These are phyloP conservation scores for Gnatocerus cornutus DNA, from an alignment of 2,888 invertebrate species.

Conservation along the genomic window DNA sequence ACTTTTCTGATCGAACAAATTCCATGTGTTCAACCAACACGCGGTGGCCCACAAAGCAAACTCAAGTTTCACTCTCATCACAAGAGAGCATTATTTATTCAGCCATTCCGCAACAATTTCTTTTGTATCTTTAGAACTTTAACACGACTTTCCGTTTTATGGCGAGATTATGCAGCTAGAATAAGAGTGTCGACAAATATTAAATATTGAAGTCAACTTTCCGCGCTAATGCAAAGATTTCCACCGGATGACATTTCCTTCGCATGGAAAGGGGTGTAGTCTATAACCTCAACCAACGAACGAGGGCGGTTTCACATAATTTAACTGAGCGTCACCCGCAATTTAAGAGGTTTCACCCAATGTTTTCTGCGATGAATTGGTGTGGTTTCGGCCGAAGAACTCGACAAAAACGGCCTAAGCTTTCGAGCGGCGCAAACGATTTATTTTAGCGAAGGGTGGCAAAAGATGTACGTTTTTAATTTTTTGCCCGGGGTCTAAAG, in stretches of 20 bases:
- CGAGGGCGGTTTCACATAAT: slow-evolving; percentile 29
- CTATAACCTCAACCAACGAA: slow-evolving; percentile 16
- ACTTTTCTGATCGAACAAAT: slow-evolving; percentile 29
- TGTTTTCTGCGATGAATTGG: slow-evolving; percentile 22
- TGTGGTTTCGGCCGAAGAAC: slow-evolving; percentile 8
- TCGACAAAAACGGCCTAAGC: slow-evolving; percentile 11
- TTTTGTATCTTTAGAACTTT: neutral
- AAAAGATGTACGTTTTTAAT: neutral
- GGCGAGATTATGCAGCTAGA: slow-evolving; percentile 7
- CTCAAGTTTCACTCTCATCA: slow-evolving; percentile 27
- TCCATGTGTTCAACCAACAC: slow-evolving; percentile 18
- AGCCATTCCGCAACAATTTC: slow-evolving; percentile 8
- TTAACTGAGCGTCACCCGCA: slow-evolving; percentile 29
- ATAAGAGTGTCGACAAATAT: slow-evolving; percentile 5
- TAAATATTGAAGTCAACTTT: neutral
- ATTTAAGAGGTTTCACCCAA: slow-evolving; percentile 23
- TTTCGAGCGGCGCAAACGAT: slow-evolving; percentile 5
- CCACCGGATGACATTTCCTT: slow-evolving; percentile 16
- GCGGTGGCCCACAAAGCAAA: slow-evolving; percentile 20
- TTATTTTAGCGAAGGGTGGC: slow-evolving; percentile 1
- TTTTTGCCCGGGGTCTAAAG: neutral
- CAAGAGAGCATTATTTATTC: neutral
- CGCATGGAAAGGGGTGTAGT: slow-evolving; percentile 7
- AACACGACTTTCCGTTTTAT: slow-evolving; percentile 5
- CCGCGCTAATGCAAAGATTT: slow-evolving; percentile 9